Evolutionary conservation across 2,113 vertebrate species (phyloP).

Genomic region (Laticauda colubrina): DNA sequence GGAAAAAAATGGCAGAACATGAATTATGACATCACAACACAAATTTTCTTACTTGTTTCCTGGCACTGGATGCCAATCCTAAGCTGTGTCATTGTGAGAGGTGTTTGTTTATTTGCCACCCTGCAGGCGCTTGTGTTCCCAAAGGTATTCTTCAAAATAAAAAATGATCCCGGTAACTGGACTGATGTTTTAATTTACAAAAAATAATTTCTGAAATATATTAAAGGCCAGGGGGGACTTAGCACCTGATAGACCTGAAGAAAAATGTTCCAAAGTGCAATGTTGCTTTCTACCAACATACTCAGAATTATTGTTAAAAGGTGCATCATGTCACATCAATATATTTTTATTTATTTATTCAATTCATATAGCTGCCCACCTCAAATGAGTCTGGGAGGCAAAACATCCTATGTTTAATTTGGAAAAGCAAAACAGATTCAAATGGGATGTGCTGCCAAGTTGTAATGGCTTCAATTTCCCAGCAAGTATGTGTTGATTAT

Average conservation of each 20-base stretch:
- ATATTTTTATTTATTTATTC: not conserved
- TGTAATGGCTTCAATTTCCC: not conserved
- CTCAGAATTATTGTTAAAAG: not conserved
- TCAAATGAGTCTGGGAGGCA: not conserved
- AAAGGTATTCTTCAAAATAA: not conserved
- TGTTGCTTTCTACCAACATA: not conserved
- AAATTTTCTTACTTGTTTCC: not conserved
- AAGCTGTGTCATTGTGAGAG: not conserved
- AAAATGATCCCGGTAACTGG: not conserved
- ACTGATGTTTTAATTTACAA: not conserved
- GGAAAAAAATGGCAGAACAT: not conserved
- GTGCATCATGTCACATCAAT: not conserved
- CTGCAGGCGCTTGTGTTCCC: not conserved
- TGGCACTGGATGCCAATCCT: not conserved
- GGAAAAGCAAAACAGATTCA: not conserved
- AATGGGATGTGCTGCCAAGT: not conserved
- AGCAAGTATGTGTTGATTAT: not conserved
- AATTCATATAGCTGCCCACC: not conserved
- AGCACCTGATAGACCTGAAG: not conserved
- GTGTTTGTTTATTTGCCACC: not conserved
- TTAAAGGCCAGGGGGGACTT: not conserved
- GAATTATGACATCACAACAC: not conserved
- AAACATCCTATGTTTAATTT: not conserved
- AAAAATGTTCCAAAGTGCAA: too few species aligned
- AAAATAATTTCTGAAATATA: not conserved